Base-by-base conservation (phyloP, 1,140 invertebrate genomes). In the Achatina immaculata region DNA sequence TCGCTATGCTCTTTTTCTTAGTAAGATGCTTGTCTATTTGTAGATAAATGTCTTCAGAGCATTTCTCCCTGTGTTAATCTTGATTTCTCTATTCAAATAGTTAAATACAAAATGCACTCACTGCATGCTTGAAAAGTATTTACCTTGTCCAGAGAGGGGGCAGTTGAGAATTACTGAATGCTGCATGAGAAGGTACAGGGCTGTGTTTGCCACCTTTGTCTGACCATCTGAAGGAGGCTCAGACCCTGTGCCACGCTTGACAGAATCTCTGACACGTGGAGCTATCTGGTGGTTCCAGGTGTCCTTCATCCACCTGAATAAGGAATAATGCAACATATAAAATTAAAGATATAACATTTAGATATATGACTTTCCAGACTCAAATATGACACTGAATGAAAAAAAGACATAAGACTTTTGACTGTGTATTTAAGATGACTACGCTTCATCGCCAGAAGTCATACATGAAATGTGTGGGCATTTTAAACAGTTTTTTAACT, bases 101-200 rank as follows among this genome's bases (percentile, higher is more conserved):
- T n/a, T n/a, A 21, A 36, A 45, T 40, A 24, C 14, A 72, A 66
- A 75, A 42, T 65, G 21, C 34, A 28, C 42, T 42, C 36, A 69
- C 1, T 69, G 42, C 24, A 40, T 42, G 14, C 2, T 42, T 1
- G 21, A 40, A 3, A 65, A 58, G 38, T 42, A 68, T n/a, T 48
- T 69, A 91, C 90, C 90, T 88, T 83, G 82, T 21, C 87, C 86
- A 74, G 85, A 82, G 9, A 91, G 83, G 19, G 90, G 89, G 83
- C 90, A 91, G 1, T 87, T 87, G 11, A 88, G 85, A 0, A 91
- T 87, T 6, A 90, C 84, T 31, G 89, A 87, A 42, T 86, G 85
- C 81, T 91, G 90, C 85, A 90, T 86, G 31, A 91, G 83, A 19
- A 91, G 89, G 84, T 90, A 91, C 19, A 91, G 85, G 7, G 89